Conservation (phyloP, 1,140 invertebrate genomes). For the Dreissena polymorpha region DNA sequence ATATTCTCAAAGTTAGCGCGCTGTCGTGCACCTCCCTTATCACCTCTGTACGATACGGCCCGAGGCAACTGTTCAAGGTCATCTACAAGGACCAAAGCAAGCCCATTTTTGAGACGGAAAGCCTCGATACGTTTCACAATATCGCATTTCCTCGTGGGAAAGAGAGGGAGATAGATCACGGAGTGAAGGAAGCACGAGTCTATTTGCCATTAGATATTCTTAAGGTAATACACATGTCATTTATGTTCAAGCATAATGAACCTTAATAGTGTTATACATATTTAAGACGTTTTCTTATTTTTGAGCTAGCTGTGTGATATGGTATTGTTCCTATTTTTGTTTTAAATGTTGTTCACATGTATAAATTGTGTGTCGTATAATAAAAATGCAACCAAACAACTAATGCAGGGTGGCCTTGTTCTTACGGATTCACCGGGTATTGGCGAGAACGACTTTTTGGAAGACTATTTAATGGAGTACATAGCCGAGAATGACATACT, state of each 20-base stretch:
- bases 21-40: constrained; percentile 65
- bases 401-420: constrained; percentile 63
- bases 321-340: too few species aligned
- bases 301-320: too few species aligned
- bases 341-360: too few species aligned
- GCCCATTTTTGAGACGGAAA: constrained; percentile 6
- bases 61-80: constrained; percentile 11
- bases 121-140: constrained; percentile 9
- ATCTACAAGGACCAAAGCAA: constrained; percentile 18
- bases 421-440: constrained; percentile 69
- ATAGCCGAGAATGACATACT: too few species aligned
- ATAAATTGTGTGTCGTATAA: not conserved
- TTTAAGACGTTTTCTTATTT: too few species aligned
- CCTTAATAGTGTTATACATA: too few species aligned
- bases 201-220: constrained; percentile 56
- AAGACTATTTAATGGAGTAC: too few species aligned
- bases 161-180: constrained; percentile 41
- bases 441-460: constrained; percentile 66
- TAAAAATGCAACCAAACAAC: not conserved
- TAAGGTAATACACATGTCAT: constrained; percentile 40
- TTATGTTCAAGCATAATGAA: not conserved
- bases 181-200: constrained; percentile 54
- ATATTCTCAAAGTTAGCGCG: constrained; percentile 62
- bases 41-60: constrained; percentile 61
- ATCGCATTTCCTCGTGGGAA: constrained; percentile 40